These are phyloP conservation scores for Drosophila persimilis DNA, from an alignment of 1,140 invertebrate genomes.

Conservation along the genomic window DNA sequence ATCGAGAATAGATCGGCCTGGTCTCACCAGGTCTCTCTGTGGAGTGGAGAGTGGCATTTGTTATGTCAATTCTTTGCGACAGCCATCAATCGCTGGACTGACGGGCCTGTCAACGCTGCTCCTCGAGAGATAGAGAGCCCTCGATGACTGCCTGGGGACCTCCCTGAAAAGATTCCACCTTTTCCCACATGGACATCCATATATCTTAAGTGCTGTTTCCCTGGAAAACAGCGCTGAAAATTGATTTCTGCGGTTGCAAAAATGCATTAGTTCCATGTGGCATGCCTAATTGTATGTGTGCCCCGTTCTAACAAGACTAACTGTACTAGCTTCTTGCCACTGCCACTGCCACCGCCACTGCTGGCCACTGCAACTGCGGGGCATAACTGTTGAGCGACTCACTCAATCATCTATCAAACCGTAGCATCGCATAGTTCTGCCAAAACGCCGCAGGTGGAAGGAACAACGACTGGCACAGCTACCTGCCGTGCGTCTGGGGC, in stretches of 20 bases:
- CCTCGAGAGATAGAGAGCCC: too few species aligned
- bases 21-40: slow-evolving; percentile 18
- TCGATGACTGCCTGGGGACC: slow-evolving; percentile 18
- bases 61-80: slow-evolving; percentile 76
- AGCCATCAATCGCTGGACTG: slow-evolving; percentile 72
- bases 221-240: slow-evolving; percentile 53
- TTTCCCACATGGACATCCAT: slow-evolving; percentile 27
- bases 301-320: slow-evolving; percentile 29
- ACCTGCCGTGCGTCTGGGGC: slow-evolving; percentile 27
- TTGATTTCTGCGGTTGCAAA: slow-evolving; percentile 68
- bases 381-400: slow-evolving; percentile 8
- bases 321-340: slow-evolving; percentile 21
- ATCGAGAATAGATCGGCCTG: too few species aligned
- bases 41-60: slow-evolving; percentile 69
- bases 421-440: slow-evolving; percentile 45
- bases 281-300: slow-evolving; percentile 53
- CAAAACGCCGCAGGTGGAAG: slow-evolving; percentile 54
- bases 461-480: slow-evolving; percentile 18
- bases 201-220: slow-evolving; percentile 47
- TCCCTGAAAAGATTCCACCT: slow-evolving; percentile 48
- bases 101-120: slow-evolving; percentile 52
- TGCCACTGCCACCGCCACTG: too few species aligned
- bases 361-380: not conserved
- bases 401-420: slow-evolving; percentile 63
- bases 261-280: slow-evolving; percentile 60